A percentile compares a stretch with the other conserved stretches of the same genome.
Evolutionary conservation across 2,113 vertebrate species (phyloP).

Genomic region (Girardinichthys multiradiatus): DNA sequence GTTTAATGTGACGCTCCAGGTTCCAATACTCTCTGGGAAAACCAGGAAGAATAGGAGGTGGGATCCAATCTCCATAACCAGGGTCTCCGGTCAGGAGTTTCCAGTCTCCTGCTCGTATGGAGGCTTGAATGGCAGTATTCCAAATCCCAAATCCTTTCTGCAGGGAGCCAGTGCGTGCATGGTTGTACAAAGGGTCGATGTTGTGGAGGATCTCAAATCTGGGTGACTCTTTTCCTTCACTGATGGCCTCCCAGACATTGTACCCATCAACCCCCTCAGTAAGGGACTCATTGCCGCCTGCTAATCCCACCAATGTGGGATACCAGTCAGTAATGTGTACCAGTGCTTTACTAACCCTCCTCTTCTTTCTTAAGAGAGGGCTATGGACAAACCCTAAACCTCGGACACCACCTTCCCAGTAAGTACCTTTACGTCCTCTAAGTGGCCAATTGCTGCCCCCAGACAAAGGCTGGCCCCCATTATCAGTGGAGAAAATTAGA

Average conservation of each 20-base stretch:
- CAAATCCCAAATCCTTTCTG: slow-evolving; percentile 89
- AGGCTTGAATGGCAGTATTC: slow-evolving; percentile 94
- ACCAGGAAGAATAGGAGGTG: slow-evolving; percentile 88
- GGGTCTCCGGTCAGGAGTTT: slow-evolving; percentile 96
- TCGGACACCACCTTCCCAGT: slow-evolving; percentile 96
- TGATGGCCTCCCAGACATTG: slow-evolving; percentile 92
- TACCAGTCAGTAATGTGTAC: slow-evolving; percentile 99
- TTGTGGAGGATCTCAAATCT: slow-evolving; percentile 95
- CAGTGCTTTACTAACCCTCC: slow-evolving; percentile 87
- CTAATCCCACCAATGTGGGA: slow-evolving; percentile 90
- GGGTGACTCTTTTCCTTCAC: slow-evolving; percentile 88
- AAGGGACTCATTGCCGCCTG: slow-evolving; percentile 85
- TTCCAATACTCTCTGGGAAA: slow-evolving; percentile 95
- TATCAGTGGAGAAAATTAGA: slow-evolving; percentile 94
- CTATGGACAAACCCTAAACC: slow-evolving; percentile 96
- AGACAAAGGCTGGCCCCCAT: slow-evolving; percentile 93
- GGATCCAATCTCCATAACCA: slow-evolving; percentile 95
- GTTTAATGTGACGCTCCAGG: slow-evolving; percentile 86
- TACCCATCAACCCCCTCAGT: slow-evolving; percentile 88
- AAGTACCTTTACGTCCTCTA: slow-evolving; percentile 94
- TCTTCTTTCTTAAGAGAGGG: slow-evolving; percentile 88
- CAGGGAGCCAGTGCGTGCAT: slow-evolving; percentile 87
- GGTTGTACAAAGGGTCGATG: slow-evolving; percentile 95
- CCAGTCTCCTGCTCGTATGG: slow-evolving; percentile 93
- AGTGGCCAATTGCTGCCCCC: slow-evolving; percentile 98